Percentiles rank a stretch among this genome's conserved stretches.
phyloP scores from a whole-genome alignment of 2,113 vertebrate genomes.

The Pelvicachromis taeniatus region DNA sequence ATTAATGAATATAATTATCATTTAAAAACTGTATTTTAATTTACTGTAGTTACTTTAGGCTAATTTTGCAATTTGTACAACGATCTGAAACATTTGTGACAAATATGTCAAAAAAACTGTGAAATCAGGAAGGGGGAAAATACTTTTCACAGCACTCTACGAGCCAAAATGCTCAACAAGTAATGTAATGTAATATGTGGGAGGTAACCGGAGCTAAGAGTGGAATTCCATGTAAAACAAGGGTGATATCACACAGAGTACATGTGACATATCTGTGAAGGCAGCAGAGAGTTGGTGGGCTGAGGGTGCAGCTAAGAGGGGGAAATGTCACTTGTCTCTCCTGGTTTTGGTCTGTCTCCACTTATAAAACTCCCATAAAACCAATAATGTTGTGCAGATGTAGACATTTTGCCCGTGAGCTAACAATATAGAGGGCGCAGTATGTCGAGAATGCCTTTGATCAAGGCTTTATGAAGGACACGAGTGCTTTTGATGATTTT shows the following conservation, averaged over 20 bases:
- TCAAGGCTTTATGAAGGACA: conserved; percentile 56
- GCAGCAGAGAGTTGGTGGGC: conserved; percentile 36
- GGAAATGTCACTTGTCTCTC: conserved; percentile 43
- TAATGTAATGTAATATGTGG: neutral
- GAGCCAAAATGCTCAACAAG: neutral
- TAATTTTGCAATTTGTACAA: neutral
- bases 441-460: conserved; percentile 71
- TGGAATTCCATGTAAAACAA: neutral
- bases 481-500: conserved; percentile 51
- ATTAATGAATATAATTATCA: neutral
- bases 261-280: conserved; percentile 12
- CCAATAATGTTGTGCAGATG: conserved; percentile 66
- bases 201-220: neutral
- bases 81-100: neutral
- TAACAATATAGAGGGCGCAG: conserved; percentile 44
- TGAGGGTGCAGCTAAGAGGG: neutral
- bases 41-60: neutral
- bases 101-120: neutral
- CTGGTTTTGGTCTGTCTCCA: conserved; percentile 36
- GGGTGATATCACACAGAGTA: conserved; percentile 4
- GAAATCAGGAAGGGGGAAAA: rapidly evolving
- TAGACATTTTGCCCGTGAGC: conserved; percentile 39
- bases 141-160: neutral
- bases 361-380: conserved; percentile 55
- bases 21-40: neutral